Percentiles rank a stretch among this genome's conserved stretches.
phyloP scores from a whole-genome alignment of 2,888 invertebrate species.

The Erebia ligea region DNA sequence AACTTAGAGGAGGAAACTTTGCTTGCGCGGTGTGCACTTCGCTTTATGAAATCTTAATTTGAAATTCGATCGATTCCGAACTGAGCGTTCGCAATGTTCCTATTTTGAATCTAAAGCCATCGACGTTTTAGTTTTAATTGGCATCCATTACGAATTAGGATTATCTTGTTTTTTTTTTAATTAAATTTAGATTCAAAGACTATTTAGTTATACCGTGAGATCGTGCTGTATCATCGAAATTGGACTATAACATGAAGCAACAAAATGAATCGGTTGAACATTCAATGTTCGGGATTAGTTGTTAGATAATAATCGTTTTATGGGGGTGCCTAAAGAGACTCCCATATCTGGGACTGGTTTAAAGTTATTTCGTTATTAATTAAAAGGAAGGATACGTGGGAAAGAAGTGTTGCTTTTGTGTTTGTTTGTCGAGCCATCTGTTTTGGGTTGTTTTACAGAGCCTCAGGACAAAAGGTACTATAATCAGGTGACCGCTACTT shows the following conservation, averaged over 20 bases:
- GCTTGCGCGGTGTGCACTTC: slow-evolving; percentile 47
- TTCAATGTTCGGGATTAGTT: slow-evolving; percentile 69
- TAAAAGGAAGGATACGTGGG: slow-evolving; percentile 77
- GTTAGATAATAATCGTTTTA: slow-evolving; percentile 73
- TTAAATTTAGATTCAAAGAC: slow-evolving; percentile 44
- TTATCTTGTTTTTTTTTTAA: slow-evolving; percentile 10
- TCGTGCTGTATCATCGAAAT: slow-evolving; percentile 56
- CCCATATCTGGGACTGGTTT: slow-evolving; percentile 67
- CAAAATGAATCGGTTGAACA: slow-evolving; percentile 56
- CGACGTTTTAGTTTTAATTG: slow-evolving; percentile 26
- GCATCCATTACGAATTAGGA: slow-evolving; percentile 23
- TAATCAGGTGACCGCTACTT: slow-evolving; percentile 62
- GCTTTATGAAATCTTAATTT: slow-evolving; percentile 49
- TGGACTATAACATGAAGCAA: slow-evolving; percentile 64
- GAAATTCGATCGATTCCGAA: slow-evolving; percentile 24
- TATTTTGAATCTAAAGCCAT: slow-evolving; percentile 18
- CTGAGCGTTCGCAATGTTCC: slow-evolving; percentile 21
- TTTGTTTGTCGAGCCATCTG: slow-evolving; percentile 63
- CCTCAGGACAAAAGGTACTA: slow-evolving; percentile 59
- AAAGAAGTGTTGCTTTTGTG: slow-evolving; percentile 56
- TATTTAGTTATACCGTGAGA: slow-evolving; percentile 46
- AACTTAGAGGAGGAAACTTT: slow-evolving; percentile 50
- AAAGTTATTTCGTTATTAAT: slow-evolving; percentile 74
- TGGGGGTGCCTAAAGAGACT: slow-evolving; percentile 72
- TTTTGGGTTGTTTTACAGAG: slow-evolving; percentile 58